Conservation (phyloP, 1,140 invertebrate species). For the Limonius californicus region DNA sequence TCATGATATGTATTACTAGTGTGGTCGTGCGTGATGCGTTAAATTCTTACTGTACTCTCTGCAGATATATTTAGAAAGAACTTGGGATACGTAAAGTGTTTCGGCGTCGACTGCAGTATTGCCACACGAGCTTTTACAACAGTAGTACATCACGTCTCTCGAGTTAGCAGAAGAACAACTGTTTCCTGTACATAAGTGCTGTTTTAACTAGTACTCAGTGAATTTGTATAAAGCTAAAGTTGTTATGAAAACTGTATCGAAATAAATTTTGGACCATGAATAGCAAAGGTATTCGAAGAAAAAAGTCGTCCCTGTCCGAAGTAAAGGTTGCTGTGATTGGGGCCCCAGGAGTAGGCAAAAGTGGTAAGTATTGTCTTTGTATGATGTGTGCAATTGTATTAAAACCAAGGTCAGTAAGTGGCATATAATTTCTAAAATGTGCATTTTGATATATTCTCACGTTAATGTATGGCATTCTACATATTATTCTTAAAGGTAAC, state of each 20-base stretch:
- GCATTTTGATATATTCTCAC: too few relatives aligned
- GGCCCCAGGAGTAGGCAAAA: conserved; percentile 82
- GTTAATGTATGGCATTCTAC: too few relatives aligned
- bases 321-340: conserved; percentile 85
- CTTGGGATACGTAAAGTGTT: conserved; percentile 12
- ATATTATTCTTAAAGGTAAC: too few relatives aligned
- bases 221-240: not conserved
- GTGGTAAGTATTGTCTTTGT: conserved; percentile 58
- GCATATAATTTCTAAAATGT: too few relatives aligned
- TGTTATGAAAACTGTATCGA: not conserved
- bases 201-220: not conserved
- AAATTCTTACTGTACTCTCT: conserved; percentile 13
- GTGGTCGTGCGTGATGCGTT: conserved; percentile 4
- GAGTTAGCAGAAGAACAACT: too few relatives aligned
- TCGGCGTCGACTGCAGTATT: conserved; percentile 11
- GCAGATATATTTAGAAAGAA: conserved; percentile 18
- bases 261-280: conserved; percentile 49
- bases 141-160: not conserved
- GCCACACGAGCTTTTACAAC: not conserved
- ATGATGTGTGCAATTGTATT: too few relatives aligned
- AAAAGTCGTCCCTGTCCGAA: conserved; percentile 84
- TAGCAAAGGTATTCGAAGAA: conserved; percentile 71
- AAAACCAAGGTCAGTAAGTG: too few relatives aligned
- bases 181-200: too few relatives aligned
- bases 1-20: not conserved